phyloP scores from a whole-genome alignment of 2,888 invertebrate genomes.

The Quadroppia sp. region DNA sequence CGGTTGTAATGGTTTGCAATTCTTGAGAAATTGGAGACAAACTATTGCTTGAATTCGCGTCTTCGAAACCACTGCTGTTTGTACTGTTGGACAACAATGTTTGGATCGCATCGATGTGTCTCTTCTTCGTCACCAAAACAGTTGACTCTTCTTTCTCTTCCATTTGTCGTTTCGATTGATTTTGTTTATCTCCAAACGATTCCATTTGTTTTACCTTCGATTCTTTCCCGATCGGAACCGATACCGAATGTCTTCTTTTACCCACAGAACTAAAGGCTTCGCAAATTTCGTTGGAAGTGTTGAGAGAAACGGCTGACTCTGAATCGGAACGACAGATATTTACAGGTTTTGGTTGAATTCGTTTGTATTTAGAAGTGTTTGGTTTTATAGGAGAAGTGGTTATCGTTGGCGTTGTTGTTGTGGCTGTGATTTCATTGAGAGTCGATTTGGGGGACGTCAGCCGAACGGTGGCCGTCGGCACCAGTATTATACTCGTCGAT shows the following conservation, averaged over 20 bases:
- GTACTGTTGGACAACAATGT: slow-evolving; percentile 31
- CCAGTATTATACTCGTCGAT: slow-evolving; percentile 33
- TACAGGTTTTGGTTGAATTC: slow-evolving; percentile 57
- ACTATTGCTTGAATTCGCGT: slow-evolving; percentile 32
- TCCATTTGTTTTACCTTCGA: slow-evolving; percentile 1
- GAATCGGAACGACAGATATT: slow-evolving; percentile 49
- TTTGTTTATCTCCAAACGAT: slow-evolving; percentile 10
- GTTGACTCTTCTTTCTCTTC: slow-evolving; percentile 42
- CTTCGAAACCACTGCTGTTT: slow-evolving; percentile 35
- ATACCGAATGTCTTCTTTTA: slow-evolving; percentile 30
- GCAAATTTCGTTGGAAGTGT: neutral
- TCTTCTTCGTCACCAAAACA: slow-evolving; percentile 42
- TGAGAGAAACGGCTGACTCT: slow-evolving; percentile 20
- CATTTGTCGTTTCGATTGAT: slow-evolving; percentile 43
- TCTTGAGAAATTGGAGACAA: slow-evolving; percentile 26
- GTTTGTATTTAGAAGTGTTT: slow-evolving; percentile 56
- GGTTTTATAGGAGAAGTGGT: slow-evolving; percentile 9
- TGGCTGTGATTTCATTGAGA: neutral
- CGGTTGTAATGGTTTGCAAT: neutral
- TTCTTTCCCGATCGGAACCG: slow-evolving; percentile 16
- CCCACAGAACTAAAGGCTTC: neutral
- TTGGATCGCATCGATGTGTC: slow-evolving; percentile 43
- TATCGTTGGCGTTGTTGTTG: slow-evolving; percentile 17
- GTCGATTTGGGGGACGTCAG: slow-evolving; percentile 11
- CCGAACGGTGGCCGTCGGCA: slow-evolving; percentile 20